phyloP scores from a whole-genome alignment of 2,888 invertebrate species.

The Ormyrus nitidulus region DNA sequence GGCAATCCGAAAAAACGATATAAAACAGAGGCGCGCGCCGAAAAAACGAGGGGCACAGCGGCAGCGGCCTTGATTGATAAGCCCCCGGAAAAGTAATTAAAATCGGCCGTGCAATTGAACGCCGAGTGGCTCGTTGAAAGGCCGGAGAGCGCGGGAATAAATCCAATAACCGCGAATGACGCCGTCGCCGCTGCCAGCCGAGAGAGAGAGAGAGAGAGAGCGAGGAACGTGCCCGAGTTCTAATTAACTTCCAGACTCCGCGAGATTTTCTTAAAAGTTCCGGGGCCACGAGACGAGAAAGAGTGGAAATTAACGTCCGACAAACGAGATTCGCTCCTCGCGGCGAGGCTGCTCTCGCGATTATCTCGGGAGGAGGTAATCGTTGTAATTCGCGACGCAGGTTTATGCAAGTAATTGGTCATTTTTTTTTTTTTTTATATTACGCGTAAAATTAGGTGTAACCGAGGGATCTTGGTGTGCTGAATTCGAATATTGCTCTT shows the following conservation, averaged over 20 bases:
- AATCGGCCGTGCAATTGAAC: constrained; percentile 41
- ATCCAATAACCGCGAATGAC: constrained; percentile 51
- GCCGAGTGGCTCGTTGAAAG: constrained; percentile 26
- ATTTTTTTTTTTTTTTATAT: no score
- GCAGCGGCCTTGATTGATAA: constrained; percentile 39
- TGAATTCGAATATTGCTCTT: no score
- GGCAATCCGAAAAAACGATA: no score
- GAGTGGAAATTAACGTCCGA: constrained; percentile 24
- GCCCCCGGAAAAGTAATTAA: constrained; percentile 45
- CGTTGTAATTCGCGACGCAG: no score
- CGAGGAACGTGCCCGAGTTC: constrained; percentile 18
- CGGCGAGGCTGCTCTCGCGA: neutral
- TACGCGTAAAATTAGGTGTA: no score
- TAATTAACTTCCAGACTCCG: constrained; percentile 52
- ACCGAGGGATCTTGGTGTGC: no score
- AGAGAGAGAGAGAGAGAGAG: neutral
- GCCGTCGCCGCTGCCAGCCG: neutral
- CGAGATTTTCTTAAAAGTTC: constrained; percentile 48
- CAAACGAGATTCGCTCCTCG: constrained; percentile 21
- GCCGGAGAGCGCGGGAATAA: constrained; percentile 29
- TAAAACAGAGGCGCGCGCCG: no score
- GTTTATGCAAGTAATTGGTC: no score
- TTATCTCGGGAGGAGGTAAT: no score
- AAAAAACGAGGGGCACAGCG: no score
- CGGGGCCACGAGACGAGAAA: constrained; percentile 5